Percentiles rank a stretch among this genome's conserved stretches.
Evolutionary conservation across 2,797 vertebrate genomes (phyloP).

Genomic region (Sebastes ruberrimus): DNA sequence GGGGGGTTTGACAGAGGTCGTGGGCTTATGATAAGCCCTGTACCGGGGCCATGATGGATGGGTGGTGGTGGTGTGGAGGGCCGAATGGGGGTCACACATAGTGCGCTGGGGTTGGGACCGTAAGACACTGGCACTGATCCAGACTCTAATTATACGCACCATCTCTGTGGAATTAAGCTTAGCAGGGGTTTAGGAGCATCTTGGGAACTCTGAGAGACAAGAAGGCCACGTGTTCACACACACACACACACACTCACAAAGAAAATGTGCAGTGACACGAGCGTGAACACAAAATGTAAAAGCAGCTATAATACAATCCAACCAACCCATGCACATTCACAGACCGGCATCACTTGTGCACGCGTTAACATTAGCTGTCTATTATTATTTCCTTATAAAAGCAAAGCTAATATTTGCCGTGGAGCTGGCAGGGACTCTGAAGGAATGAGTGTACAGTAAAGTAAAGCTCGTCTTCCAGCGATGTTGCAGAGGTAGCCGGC

Average conservation of each 20-base stretch:
- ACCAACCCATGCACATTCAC: background rate
- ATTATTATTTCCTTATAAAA: constrained; percentile 12
- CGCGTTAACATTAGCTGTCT: background rate
- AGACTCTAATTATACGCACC: constrained; percentile 63
- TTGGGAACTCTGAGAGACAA: constrained; percentile 42
- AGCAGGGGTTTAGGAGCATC: constrained; percentile 58
- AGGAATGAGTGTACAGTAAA: background rate
- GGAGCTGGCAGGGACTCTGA: background rate
- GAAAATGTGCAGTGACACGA: background rate
- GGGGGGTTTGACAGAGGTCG: background rate
- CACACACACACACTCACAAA: background rate
- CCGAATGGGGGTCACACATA: constrained; percentile 38
- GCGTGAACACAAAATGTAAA: background rate
- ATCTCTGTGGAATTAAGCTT: constrained; percentile 65
- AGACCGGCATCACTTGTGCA: background rate
- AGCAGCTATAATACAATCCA: background rate
- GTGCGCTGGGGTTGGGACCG: background rate
- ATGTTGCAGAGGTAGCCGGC: constrained; percentile 10
- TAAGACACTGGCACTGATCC: constrained; percentile 51
- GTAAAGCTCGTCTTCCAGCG: background rate
- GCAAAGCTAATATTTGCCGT: constrained; percentile 24
- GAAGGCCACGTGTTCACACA: background rate
- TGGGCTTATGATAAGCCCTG: constrained; percentile 16
- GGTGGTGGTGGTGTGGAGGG: background rate
- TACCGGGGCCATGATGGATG: constrained; percentile 13